Base-by-base conservation (phyloP, 2,888 invertebrate species). In the Myopa tessellatipennis region DNA sequence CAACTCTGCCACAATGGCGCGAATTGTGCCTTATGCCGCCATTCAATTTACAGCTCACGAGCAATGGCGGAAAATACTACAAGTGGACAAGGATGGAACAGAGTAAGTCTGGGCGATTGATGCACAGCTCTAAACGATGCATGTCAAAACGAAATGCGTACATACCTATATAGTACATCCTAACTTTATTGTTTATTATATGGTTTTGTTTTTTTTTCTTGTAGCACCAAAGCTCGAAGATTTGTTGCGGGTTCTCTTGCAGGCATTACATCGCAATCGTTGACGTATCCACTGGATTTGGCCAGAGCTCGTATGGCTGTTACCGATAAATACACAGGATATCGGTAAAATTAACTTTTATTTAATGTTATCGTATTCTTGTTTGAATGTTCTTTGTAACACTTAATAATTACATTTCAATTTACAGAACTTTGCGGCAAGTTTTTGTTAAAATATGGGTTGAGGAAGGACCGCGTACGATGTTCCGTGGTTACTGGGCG, bases 41-140 rank as follows among this genome's bases (percentile, higher is more conserved):
- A 95, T 99, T 82, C 99, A 99, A 90, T 99, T 98, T 90, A 95
- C 98, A 0, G 94, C 98, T 60, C 98, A 98, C 90, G 99, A 99
- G 90, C 98, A 99, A 89, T 99, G 96, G 95, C 98, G 98, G 88
- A 91, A 93, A 81, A 88, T 95, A 69, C 90, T 99, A 1, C 90
- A 91, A 12, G 93, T 95, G n/a, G 94, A 95, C 90, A 90, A 92
- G 83, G 89, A 89, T 80, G 90, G 90, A 77, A 79, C 84, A 80
- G 90, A 90, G 92, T 92, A 87, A 88, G 87, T 85, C 50, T 26
- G 26, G 26, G 26, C 26, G 26, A 26, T 26, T 26, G 26, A 26
- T 26, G 26, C 26, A 26, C 26, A 26, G 26, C 26, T 26, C 2
- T 26, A 26, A 26, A 26, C 26, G 2, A 26, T 26, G 26, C 1